Base-by-base conservation (phyloP, 2,888 invertebrate genomes). In the Clitarchus hookeri region DNA sequence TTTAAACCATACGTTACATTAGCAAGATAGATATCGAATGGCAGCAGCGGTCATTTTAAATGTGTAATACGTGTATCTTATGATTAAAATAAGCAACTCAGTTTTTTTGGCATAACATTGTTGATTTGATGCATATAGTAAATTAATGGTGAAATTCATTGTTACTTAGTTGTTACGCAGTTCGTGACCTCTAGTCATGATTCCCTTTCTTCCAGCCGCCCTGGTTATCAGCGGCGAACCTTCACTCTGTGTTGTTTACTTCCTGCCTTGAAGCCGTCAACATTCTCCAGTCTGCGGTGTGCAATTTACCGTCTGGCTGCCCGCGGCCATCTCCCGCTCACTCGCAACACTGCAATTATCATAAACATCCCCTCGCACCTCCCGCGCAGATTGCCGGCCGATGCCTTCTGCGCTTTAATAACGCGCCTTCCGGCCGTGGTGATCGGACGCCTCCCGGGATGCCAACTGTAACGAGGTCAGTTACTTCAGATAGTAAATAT, bases 391-490 rank as follows among this genome's bases (percentile, higher is more conserved):
- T 11, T 48, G 16, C 48, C 48, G 48, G 6, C 36, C 36, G 36
- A 36, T 36, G 36, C 36, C 36, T 36, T 36, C 36, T 36, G 2
- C 36, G 36, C 1, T 36, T 36, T 36, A 36, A n/a, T 19, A 65
- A 65, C 6, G 23, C 8, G 6, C 65, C n/a, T n/a, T 65, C 16
- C n/a, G 65, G 65, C 1, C 2, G 65, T 23, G 16, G 16, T 48
- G 48, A 48, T 48, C 12, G 48, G 48, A 48, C 48, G 48, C 48
- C 48, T 48, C 23, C 23, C 65, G 8, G 65, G 23, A 19, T 23
- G 65, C 65, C 65, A 19, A 65, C 65, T n/a, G 65, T 65, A 65
- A 65, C 65, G 65, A 65, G 65, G 65, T 65, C 65, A 65, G 65
- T 65, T n/a, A 65, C 65, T 23, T 65, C 65, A n/a, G 65, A 65